phyloP scores from a whole-genome alignment of 2,888 invertebrate species.

The Abscondita cerata region DNA sequence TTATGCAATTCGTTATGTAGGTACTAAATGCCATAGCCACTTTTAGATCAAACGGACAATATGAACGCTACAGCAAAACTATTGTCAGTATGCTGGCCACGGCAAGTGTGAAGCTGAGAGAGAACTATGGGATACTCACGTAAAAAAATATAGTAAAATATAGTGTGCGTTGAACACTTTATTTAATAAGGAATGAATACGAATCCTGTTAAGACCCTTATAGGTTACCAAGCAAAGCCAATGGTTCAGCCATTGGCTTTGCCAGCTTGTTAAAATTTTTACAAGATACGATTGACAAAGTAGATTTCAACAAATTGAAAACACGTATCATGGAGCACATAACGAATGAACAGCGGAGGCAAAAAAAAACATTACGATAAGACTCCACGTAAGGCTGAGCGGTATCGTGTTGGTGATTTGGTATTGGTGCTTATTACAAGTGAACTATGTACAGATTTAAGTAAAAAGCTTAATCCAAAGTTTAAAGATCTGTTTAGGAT shows the following conservation, averaged over 20 bases:
- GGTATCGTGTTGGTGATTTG: slow-evolving; percentile 15
- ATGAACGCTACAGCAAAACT: slow-evolving; percentile 37
- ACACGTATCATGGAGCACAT: no score
- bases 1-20: no score
- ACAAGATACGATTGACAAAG: no score
- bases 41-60: not conserved
- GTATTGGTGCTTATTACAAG: slow-evolving; percentile 16
- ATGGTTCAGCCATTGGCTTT: no score
- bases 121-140: slow-evolving; percentile 31
- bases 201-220: slow-evolving; percentile 35
- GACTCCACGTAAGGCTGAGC: slow-evolving; percentile 1
- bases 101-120: slow-evolving; percentile 28
- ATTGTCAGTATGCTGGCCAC: slow-evolving; percentile 33
- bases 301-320: no score
- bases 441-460: slow-evolving; percentile 9
- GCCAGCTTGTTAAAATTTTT: slow-evolving; percentile 17
- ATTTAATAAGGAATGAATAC: slow-evolving; percentile 33
- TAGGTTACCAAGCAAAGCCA: slow-evolving; percentile 32
- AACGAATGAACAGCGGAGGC: not conserved
- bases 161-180: slow-evolving; percentile 42
- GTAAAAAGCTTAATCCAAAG: no score
- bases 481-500: no score
- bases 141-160: slow-evolving; percentile 37
- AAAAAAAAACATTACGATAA: slow-evolving; percentile 30
- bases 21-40: no score